Conservation (phyloP, 2,888 invertebrate genomes). For the Alentia gelatinosa region DNA sequence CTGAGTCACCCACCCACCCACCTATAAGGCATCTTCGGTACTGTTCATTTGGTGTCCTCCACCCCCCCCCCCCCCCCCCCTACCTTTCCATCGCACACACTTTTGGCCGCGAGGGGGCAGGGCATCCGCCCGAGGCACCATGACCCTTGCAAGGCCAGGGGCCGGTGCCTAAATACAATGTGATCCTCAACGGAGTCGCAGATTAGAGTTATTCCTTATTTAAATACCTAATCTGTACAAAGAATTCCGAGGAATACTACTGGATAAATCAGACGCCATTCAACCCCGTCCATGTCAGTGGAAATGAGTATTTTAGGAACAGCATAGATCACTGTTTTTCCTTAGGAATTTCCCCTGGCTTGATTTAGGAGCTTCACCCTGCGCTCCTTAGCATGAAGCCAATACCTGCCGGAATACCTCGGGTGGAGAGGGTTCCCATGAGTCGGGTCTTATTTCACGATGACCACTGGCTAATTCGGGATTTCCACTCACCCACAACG, state of each 20-base stretch:
- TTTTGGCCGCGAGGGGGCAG: background rate
- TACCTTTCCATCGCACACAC: too few relatives aligned
- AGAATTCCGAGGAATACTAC: too few relatives aligned
- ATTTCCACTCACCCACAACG: background rate
- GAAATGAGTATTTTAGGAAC: background rate
- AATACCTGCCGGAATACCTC: too few relatives aligned
- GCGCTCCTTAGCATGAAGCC: too few relatives aligned
- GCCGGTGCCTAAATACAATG: too few relatives aligned
- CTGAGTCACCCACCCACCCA: background rate
- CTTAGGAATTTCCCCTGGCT: background rate
- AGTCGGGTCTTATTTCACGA: slow-evolving; percentile 2
- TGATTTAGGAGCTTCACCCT: too few relatives aligned
- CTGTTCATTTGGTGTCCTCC: slow-evolving; percentile 36
- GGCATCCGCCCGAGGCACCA: background rate
- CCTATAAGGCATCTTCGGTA: background rate
- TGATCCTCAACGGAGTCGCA: too few relatives aligned
- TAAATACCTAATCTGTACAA: too few relatives aligned
- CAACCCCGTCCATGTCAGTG: background rate
- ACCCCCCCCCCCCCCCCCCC: too few relatives aligned
- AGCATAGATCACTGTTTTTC: background rate
- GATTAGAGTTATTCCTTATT: too few relatives aligned
- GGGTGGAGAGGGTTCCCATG: background rate
- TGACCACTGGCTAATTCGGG: slow-evolving; percentile 25
- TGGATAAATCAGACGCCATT: too few relatives aligned
- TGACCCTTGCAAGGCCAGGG: background rate